Conservation (phyloP, 2,797 vertebrate genomes). For the Peromyscus nudipes region DNA sequence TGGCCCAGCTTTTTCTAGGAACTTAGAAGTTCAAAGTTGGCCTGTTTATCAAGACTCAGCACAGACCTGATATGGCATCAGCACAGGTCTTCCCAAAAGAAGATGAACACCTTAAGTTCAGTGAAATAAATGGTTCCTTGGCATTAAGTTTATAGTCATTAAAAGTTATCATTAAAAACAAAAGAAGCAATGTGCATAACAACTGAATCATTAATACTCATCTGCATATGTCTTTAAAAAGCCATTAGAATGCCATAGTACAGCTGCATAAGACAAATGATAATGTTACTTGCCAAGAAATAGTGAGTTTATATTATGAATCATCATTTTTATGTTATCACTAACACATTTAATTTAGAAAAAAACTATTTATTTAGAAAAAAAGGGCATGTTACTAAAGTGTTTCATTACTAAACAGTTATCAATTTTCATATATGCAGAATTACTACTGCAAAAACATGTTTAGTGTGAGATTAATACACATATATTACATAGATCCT, state of each 20-base stretch:
- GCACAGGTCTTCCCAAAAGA: neutral
- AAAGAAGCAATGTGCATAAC: neutral
- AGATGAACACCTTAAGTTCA: neutral
- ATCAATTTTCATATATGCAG: neutral
- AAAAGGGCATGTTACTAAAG: slow-evolving; percentile 28
- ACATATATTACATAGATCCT: neutral
- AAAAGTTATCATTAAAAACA: neutral
- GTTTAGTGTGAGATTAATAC: neutral
- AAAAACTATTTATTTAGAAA: slow-evolving; percentile 19
- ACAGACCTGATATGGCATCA: neutral
- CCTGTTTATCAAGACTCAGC: neutral
- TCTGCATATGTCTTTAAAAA: slow-evolving; percentile 21
- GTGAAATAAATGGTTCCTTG: neutral
- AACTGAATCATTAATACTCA: slow-evolving; percentile 21
- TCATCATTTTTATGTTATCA: neutral
- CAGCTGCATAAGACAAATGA: neutral
- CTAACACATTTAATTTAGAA: slow-evolving; percentile 38
- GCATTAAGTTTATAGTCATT: neutral
- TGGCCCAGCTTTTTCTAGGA: neutral
- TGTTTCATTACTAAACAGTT: neutral
- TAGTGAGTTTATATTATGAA: slow-evolving; percentile 19
- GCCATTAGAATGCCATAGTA: neutral
- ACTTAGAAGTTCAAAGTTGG: neutral
- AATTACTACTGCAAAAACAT: neutral
- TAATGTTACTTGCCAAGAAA: neutral